Conservation (phyloP, 2,113 vertebrate genomes). For the Eonycteris spelaea region DNA sequence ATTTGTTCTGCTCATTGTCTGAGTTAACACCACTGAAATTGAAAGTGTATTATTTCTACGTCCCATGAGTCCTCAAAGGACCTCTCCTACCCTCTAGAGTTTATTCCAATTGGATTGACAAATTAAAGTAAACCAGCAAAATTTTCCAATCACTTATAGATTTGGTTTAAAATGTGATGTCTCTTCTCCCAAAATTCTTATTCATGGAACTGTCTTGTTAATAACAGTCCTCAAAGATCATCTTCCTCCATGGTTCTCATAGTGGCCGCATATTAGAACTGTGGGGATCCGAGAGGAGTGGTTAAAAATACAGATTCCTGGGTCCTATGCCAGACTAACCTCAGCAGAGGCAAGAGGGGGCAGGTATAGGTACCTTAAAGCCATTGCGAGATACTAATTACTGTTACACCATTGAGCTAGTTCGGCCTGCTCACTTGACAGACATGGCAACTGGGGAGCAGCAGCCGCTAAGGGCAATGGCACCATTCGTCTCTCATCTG, state of each 20-base stretch:
- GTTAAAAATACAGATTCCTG: neutral
- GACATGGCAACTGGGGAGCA: no score
- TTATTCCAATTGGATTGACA: neutral
- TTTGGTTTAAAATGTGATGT: neutral
- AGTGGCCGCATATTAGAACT: neutral
- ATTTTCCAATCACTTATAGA: neutral
- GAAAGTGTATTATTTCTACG: slow-evolving; percentile 40
- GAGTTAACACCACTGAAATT: slow-evolving; percentile 35
- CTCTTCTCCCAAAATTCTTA: neutral
- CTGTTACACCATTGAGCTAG: neutral
- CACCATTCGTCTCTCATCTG: neutral
- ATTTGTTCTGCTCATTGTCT: slow-evolving; percentile 38
- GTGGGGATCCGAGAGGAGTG: accelerated
- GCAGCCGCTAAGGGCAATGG: neutral
- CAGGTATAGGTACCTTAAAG: neutral
- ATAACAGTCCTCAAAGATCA: neutral
- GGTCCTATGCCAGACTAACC: neutral
- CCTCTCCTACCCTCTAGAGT: neutral
- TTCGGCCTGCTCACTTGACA: neutral
- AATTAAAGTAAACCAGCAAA: neutral
- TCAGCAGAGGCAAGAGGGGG: neutral
- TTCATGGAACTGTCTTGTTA: neutral
- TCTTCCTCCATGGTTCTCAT: neutral
- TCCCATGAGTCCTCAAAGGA: neutral
- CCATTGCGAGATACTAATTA: neutral